A percentile compares a stretch with the other conserved stretches of the same genome.
phyloP scores from a whole-genome alignment of 2,888 invertebrate genomes.

The Ceramica pisi region DNA sequence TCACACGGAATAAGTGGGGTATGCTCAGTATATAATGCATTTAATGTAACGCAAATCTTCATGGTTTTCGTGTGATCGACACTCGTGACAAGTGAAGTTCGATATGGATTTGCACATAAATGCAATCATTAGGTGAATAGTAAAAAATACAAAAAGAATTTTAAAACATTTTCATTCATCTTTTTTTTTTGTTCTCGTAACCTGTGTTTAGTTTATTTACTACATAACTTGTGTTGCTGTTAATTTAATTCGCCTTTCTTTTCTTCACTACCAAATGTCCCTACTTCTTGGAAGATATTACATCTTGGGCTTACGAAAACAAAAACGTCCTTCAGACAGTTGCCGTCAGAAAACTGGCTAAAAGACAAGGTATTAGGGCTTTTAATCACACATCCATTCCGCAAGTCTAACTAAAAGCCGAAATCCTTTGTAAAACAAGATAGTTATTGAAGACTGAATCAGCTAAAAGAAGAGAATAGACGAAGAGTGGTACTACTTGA shows the following conservation, averaged over 20 bases:
- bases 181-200: constrained; percentile 49
- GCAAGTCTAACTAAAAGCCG: constrained; percentile 39
- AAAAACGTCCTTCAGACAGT: constrained; percentile 41
- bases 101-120: constrained; percentile 54
- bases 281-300: too few species aligned
- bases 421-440: constrained; percentile 17
- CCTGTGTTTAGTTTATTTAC: not conserved
- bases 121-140: constrained; percentile 49
- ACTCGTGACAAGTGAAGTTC: constrained; percentile 47
- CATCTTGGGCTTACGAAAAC: constrained; percentile 43
- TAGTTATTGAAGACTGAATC: constrained; percentile 15
- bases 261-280: not conserved
- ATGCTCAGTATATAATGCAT: constrained; percentile 13
- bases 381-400: constrained; percentile 24
- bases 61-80: constrained; percentile 55
- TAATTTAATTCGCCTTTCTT: not conserved
- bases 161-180: constrained; percentile 20
- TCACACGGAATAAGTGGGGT: constrained; percentile 38
- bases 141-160: constrained; percentile 34
- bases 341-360: constrained; percentile 26
- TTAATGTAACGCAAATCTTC: constrained; percentile 26
- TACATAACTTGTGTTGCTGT: not conserved
- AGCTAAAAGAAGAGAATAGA: constrained; percentile 34
- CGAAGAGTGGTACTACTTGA: constrained; percentile 22
- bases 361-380: constrained; percentile 29